A percentile compares a stretch with the other conserved stretches of the same genome.
These are phyloP conservation scores for Parasteatoda tepidariorum DNA, from an alignment of 1,140 invertebrate species.

Conservation along the genomic window DNA sequence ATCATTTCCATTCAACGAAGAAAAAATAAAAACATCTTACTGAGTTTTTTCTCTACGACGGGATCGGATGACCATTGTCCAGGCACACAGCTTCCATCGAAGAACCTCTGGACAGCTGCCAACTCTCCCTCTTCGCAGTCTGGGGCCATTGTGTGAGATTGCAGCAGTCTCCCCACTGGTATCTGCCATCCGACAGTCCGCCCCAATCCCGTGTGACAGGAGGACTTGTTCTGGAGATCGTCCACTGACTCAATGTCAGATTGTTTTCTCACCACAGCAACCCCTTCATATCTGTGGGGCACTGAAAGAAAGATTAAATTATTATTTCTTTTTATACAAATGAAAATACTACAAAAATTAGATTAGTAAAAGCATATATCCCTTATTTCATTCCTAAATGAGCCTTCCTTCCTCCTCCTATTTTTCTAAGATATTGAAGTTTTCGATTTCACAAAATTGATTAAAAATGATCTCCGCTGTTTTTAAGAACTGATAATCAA, in stretches of 20 bases:
- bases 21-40: neutral
- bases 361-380: too few species aligned
- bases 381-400: too few species aligned
- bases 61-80: constrained; percentile 82
- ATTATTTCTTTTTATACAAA: too few species aligned
- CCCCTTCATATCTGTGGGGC: constrained; percentile 81
- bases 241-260: constrained; percentile 74
- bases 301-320: constrained; percentile 68
- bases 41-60: constrained; percentile 71
- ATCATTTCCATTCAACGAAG: neutral
- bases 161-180: constrained; percentile 74
- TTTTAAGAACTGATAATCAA: too few species aligned
- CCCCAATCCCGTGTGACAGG: constrained; percentile 83
- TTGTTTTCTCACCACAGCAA: constrained; percentile 80
- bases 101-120: constrained; percentile 79
- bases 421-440: too few species aligned
- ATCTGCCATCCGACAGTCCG: constrained; percentile 83
- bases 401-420: too few species aligned
- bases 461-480: too few species aligned
- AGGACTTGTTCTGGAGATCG: constrained; percentile 78
- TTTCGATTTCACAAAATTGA: too few species aligned
- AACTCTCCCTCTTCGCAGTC: constrained; percentile 75
- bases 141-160: constrained; percentile 76
- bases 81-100: constrained; percentile 81
- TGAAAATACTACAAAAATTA: too few species aligned